Conservation (phyloP, 2,888 invertebrate species). For the Andrena haemorrhoa region DNA sequence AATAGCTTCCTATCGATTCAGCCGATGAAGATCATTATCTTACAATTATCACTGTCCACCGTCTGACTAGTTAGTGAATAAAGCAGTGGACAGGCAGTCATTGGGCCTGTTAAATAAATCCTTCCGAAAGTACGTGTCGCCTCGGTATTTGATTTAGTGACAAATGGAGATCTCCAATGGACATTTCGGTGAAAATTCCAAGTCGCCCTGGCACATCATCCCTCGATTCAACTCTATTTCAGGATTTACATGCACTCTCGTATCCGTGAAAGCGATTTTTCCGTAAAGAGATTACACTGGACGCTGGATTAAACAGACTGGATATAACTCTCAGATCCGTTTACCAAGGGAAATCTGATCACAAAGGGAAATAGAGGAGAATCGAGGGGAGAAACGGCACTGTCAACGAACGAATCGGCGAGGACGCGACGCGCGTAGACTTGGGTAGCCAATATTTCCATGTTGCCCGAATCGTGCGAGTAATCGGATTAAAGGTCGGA, state of each 20-base stretch:
- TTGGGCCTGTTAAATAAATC: conserved; percentile 10
- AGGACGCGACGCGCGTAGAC: conserved; percentile 12
- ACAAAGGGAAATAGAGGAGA: conserved; percentile 35
- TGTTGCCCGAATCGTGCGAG: conserved; percentile 71
- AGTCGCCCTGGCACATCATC: background rate
- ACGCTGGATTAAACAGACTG: too few species aligned
- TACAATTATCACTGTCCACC: conserved; percentile 5
- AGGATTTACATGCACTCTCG: background rate
- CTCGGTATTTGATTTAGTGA: conserved; percentile 17
- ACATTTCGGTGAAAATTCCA: background rate
- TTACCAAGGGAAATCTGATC: conserved; percentile 13
- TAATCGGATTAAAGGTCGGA: conserved; percentile 69
- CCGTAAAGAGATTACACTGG: too few species aligned
- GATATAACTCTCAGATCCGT: too few species aligned
- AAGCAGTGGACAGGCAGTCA: background rate
- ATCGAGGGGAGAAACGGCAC: conserved; percentile 23
- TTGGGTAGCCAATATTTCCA: conserved; percentile 58
- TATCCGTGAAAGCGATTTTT: too few species aligned
- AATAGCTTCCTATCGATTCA: conserved; percentile 23
- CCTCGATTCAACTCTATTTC: background rate
- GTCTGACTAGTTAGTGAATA: conserved; percentile 12
- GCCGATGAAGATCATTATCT: conserved; percentile 19
- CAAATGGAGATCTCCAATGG: conserved; percentile 24
- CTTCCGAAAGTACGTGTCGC: background rate
- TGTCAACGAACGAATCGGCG: conserved; percentile 8